Base-by-base conservation (phyloP, 2,888 invertebrate species). In the Epinotia ramella region DNA sequence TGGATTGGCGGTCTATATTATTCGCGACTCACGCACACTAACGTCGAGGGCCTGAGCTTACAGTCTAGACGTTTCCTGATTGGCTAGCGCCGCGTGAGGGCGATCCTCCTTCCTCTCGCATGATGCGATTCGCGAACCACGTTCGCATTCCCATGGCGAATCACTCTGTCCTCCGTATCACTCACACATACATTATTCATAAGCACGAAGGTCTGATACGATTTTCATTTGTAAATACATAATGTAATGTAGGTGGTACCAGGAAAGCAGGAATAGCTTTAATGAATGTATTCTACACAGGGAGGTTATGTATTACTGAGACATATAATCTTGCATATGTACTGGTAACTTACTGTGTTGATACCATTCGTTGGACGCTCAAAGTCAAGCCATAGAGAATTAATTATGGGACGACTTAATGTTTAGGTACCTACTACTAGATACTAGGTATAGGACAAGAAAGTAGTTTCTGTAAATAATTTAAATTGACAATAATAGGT, bases 21-120 rank as follows among this genome's bases (percentile, higher is more conserved):
- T 93, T 93, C 91, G 92, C 93, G 87, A 90, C 86, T 86, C 84
- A 84, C 86, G 81, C 82, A 83, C 83, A 82, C 84, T 83, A 80
- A 77, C 82, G 83, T 85, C 84, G 85, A 83, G 82, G 80, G 86
- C 81, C 71, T 67, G 71, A 72, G 85, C 84, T 82, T 82, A 82
- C 81, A 77, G 87, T 84, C 86, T 87, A 87, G 86, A 87, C 87
- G 84, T 86, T 81, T 84, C 87, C 85, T 85, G 80, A 94, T 94
- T 94, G 94, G 94, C 86, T 83, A 84, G 80, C 84, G 83, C 82
- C 83, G 84, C 86, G 89, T 89, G 93, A 94, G 94, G 94, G 92
- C 92, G 91, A 92, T 92, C 93, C 94, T 94, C 93, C 91, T 85
- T 90, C 89, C 93, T 94, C 94, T 94, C 92, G 88, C 82, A 85